These are phyloP conservation scores for Escarpia spicata DNA, from an alignment of 2,888 invertebrate genomes.

Conservation along the genomic window DNA sequence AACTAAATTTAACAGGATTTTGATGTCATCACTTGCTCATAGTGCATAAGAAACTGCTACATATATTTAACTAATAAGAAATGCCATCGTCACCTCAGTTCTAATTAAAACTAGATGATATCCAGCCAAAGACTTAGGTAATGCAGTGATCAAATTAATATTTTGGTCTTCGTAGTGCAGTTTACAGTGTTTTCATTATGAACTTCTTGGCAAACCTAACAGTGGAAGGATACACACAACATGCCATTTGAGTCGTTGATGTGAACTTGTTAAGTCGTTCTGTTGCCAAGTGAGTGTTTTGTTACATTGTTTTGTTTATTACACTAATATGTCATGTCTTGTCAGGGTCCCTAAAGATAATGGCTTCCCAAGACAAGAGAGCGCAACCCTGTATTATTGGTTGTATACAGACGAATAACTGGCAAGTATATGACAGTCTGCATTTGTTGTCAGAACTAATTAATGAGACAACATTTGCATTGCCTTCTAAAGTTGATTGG, in stretches of 20 bases:
- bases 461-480: not conserved
- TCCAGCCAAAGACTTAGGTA: not conserved
- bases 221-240: not conserved
- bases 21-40: not conserved
- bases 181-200: not conserved
- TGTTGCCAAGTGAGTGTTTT: not conserved
- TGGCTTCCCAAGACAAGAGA: not conserved
- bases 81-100: not conserved
- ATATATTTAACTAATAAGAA: not conserved
- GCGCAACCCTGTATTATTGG: not conserved
- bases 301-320: not conserved
- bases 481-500: not conserved
- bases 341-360: not conserved
- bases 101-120: not conserved
- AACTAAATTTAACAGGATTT: not conserved
- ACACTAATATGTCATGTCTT: not conserved
- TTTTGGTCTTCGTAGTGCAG: not conserved
- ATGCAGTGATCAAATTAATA: not conserved
- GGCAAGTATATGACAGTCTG: not conserved
- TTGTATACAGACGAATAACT: not conserved
- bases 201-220: not conserved
- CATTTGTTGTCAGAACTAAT: not conserved
- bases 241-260: not conserved
- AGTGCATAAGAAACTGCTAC: not conserved
- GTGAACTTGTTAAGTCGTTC: not conserved